Evolutionary conservation across 2,113 vertebrate genomes (phyloP).

Genomic region (Corynorhinus townsendii): DNA sequence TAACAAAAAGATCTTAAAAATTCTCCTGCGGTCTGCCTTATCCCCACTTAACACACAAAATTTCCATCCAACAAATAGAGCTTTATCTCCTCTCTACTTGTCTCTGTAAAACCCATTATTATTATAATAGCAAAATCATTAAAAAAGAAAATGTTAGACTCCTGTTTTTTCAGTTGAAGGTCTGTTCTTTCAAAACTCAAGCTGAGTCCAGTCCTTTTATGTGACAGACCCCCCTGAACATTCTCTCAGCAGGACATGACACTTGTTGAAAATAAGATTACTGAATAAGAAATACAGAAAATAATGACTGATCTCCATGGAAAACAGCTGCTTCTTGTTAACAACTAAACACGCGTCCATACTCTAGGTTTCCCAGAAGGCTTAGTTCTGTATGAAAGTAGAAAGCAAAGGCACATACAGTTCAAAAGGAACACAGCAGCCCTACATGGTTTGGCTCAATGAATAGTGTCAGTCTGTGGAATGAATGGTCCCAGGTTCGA

Average conservation of each 20-base stretch:
- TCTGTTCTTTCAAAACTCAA: constrained; percentile 44
- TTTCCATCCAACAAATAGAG: background rate
- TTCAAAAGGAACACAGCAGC: background rate
- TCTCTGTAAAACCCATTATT: constrained; percentile 22
- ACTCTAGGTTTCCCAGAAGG: constrained; percentile 37
- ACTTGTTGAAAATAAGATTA: constrained; percentile 65
- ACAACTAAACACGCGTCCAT: constrained; percentile 58
- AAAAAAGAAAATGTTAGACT: constrained; percentile 43
- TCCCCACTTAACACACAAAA: background rate
- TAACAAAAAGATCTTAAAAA: background rate
- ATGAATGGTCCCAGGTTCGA: too few species aligned
- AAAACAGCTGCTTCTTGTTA: constrained; percentile 73
- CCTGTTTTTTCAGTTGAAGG: background rate
- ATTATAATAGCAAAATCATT: constrained; percentile 43
- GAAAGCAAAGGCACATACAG: background rate
- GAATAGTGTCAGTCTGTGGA: too few species aligned
- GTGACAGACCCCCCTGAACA: constrained; percentile 48
- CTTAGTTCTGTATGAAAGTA: background rate
- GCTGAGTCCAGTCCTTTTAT: constrained; percentile 20
- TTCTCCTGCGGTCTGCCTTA: background rate
- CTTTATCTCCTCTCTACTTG: background rate
- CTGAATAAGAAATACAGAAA: constrained; percentile 62
- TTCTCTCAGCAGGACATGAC: constrained; percentile 59
- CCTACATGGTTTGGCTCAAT: too few species aligned
- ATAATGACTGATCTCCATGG: constrained; percentile 65